Base-by-base conservation (phyloP, 1,140 invertebrate species). In the Scaptomyza montana region DNA sequence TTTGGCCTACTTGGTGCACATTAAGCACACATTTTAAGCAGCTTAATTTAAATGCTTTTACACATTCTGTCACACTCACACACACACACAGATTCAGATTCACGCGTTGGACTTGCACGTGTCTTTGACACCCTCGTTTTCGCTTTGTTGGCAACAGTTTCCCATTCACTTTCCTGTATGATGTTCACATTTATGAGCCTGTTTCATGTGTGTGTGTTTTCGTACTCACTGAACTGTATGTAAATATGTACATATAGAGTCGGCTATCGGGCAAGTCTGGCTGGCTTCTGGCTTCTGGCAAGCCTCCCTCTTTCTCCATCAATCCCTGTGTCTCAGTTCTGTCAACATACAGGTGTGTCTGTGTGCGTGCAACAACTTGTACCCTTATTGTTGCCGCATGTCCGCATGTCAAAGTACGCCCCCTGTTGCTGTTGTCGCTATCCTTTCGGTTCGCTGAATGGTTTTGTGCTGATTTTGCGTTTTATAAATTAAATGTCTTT, bases 381-480 rank as follows among this genome's bases (percentile, higher is more conserved):
- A 61, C 55, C 67, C 59, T 75, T 87, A 75, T 87, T 87, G 81
- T 86, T 85, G 77, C 54, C 21, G 19, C 50, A 56, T 51, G 61
- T 66, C 19, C 51, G 16, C 16, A 16, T 68, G 53, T 50, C 16
- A 16, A 21, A 8, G 6, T 19, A n/a, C 16, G 16, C 47, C 9
- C 10, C 33, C 51, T 57, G 62, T 25, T 25, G 21, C 21, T 59
- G 57, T 16, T 43, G 68, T 68, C 75, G 82, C 75, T 89, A 77
- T 77, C 68, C 82, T 78, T 81, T 78, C 64, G 75, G 78, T 82
- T 82, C 75, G 79, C 79, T 89, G 79, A 57, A 47, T 79, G 84
- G 74, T 87, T 89, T 89, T 87, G 73, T 89, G 79, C 84, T 84
- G 79, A 87, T 89, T 87, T 87, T 87, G 84, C 79, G 79, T 76